Percentiles rank a stretch among this genome's conserved stretches.
Evolutionary conservation across 2,113 vertebrate genomes (phyloP).

Genomic region (Bubo scandiacus): DNA sequence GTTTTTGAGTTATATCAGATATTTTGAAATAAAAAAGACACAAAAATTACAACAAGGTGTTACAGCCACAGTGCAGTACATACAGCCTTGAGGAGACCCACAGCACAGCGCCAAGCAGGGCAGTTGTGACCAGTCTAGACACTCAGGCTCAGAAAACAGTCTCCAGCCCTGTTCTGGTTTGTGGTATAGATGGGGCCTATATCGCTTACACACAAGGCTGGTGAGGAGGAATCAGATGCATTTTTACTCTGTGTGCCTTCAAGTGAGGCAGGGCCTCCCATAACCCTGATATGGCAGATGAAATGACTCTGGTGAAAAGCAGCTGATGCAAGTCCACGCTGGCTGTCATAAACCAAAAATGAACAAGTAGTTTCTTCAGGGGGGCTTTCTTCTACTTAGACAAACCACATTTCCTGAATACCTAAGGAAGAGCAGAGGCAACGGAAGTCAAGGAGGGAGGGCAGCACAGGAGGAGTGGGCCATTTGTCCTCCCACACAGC

Average conservation of each 20-base stretch:
- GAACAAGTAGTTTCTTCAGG: not conserved
- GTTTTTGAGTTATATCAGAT: not conserved
- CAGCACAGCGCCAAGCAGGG: fast-evolving
- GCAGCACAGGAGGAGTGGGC: not conserved
- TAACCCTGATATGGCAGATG: not conserved
- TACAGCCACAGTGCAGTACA: not conserved
- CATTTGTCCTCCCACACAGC: not conserved
- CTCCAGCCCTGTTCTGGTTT: not conserved
- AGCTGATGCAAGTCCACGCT: not conserved
- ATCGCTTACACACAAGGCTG: not conserved
- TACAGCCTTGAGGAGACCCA: fast-evolving
- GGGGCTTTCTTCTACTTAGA: not conserved
- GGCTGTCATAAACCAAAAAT: not conserved
- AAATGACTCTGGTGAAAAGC: not conserved
- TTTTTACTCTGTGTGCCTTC: not conserved
- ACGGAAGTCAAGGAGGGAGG: not conserved
- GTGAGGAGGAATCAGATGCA: not conserved
- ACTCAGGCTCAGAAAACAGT: not conserved
- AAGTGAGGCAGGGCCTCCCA: not conserved
- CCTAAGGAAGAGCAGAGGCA: not conserved
- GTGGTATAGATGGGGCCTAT: not conserved
- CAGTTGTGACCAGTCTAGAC: too few relatives aligned
- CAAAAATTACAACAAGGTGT: not conserved
- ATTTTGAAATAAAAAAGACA: not conserved
- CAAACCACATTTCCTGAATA: not conserved